Percentiles rank a stretch among this genome's conserved stretches.
These are phyloP conservation scores for Furcifer pardalis DNA, from an alignment of 2,797 vertebrate species.

Conservation along the genomic window DNA sequence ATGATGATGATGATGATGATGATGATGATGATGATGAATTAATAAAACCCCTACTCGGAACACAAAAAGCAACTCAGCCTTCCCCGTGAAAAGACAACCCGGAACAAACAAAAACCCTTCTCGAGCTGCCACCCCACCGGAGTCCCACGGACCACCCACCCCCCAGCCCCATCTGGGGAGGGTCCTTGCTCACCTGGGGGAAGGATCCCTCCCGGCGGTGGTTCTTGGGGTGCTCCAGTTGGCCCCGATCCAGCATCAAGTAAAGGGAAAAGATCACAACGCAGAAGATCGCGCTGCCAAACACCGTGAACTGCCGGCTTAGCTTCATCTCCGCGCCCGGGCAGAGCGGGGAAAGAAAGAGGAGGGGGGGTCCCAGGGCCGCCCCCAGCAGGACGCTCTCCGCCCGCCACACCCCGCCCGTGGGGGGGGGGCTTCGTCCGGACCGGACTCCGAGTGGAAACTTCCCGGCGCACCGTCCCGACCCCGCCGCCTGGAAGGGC, in stretches of 20 bases:
- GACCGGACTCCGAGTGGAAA: background rate
- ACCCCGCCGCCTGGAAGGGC: slow-evolving; percentile 19
- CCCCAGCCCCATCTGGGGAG: background rate
- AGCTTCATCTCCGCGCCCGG: slow-evolving; percentile 81
- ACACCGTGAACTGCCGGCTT: slow-evolving; percentile 81
- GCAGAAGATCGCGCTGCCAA: slow-evolving; percentile 87
- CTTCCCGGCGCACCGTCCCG: slow-evolving; percentile 10
- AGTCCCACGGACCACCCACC: too few species aligned
- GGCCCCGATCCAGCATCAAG: slow-evolving; percentile 88
- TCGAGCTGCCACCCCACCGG: rapidly evolving
- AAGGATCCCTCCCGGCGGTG: slow-evolving; percentile 77
- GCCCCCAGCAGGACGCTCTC: too few species aligned
- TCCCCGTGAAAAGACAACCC: background rate
- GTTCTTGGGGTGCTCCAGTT: slow-evolving; percentile 79
- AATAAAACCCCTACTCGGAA: too few species aligned
- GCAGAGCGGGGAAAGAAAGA: background rate
- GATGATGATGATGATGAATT: too few species aligned
- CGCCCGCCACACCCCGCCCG: background rate
- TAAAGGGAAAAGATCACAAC: slow-evolving; percentile 88
- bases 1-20: too few species aligned
- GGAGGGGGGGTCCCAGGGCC: too few species aligned
- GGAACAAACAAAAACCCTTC: background rate
- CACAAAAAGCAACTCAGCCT: background rate
- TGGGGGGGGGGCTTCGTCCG: background rate
- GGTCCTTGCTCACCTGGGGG: slow-evolving; percentile 69